phyloP scores from a whole-genome alignment of 2,113 vertebrate species.

The Nothoprocta perdicaria region DNA sequence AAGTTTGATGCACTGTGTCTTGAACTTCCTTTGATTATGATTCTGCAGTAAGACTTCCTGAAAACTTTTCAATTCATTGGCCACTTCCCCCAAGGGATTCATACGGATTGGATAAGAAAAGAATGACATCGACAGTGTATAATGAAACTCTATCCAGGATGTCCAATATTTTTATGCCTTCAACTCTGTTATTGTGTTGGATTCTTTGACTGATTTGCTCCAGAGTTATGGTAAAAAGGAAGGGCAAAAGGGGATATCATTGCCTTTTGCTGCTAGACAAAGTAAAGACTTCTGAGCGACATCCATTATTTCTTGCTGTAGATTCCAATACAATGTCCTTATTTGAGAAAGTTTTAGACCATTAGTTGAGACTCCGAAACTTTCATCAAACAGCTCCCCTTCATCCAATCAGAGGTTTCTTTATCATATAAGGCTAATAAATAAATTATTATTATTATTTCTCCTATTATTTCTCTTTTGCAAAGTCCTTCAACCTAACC shows the following conservation, averaged over 20 bases:
- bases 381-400: constrained; percentile 32
- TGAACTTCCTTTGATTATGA: constrained; percentile 60
- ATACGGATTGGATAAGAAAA: constrained; percentile 58
- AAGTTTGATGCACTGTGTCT: constrained; percentile 29
- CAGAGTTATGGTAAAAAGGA: constrained; percentile 64
- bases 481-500: background rate
- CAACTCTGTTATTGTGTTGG: constrained; percentile 61
- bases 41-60: constrained; percentile 26
- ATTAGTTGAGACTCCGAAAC: constrained; percentile 54
- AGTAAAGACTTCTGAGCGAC: constrained; percentile 48
- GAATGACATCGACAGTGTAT: constrained; percentile 52
- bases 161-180: constrained; percentile 59
- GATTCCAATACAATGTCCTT: constrained; percentile 58
- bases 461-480: background rate
- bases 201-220: constrained; percentile 63
- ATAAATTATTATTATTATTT: background rate
- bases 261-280: constrained; percentile 58
- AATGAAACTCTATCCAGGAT: constrained; percentile 47
- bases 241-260: constrained; percentile 63
- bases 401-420: constrained; percentile 12
- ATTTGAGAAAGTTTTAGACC: constrained; percentile 58
- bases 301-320: constrained; percentile 63
- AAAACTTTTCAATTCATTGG: constrained; percentile 63
- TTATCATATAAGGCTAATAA: constrained; percentile 25
- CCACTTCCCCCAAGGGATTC: constrained; percentile 55